phyloP scores from a whole-genome alignment of 2,113 vertebrate species.

The Smithornis capensis region DNA sequence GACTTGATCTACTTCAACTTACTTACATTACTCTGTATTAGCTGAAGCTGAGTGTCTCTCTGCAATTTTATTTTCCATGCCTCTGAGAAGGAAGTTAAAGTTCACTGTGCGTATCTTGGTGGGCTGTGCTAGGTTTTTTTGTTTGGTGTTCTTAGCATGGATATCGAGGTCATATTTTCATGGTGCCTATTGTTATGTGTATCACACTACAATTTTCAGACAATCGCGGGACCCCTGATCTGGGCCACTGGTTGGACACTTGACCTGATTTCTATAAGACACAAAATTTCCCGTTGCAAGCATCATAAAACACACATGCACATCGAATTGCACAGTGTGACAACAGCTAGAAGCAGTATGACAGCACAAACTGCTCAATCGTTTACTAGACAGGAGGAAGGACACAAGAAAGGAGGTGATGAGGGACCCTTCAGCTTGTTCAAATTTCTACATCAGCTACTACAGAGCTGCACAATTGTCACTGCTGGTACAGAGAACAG shows the following conservation, averaged over 20 bases:
- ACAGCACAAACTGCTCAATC: background rate
- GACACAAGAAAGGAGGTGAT: background rate
- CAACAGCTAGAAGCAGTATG: background rate
- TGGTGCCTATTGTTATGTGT: background rate
- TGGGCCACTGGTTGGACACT: background rate
- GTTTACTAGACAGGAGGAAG: background rate
- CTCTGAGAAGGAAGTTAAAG: background rate
- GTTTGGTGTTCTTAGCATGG: background rate
- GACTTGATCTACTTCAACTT: background rate
- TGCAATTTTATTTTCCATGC: background rate
- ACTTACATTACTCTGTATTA: background rate
- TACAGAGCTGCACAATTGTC: background rate
- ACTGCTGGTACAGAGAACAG: background rate
- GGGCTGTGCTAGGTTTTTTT: fast-evolving
- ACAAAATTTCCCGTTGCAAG: background rate
- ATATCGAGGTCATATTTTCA: background rate
- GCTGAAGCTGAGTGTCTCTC: background rate
- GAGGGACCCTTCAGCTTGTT: background rate
- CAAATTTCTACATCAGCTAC: background rate
- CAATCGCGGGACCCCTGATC: background rate
- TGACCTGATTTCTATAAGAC: background rate
- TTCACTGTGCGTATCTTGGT: background rate
- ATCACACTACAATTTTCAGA: background rate
- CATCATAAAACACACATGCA: background rate
- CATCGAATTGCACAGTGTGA: background rate